Evolutionary conservation across 2,888 invertebrate genomes (phyloP).

Genomic region (Acrobeloides nanus): DNA sequence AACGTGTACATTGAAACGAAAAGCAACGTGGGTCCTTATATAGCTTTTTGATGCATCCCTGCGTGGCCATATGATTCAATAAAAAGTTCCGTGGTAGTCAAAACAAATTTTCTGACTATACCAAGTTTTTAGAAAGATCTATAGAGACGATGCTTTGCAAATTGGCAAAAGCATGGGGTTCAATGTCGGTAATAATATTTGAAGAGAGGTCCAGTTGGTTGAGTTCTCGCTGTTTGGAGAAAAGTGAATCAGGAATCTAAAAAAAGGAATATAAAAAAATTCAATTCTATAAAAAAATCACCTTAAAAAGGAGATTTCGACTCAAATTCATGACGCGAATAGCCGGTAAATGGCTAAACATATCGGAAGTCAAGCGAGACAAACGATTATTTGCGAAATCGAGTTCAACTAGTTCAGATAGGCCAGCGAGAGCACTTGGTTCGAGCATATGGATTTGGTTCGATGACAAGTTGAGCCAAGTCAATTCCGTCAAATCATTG

Average conservation of each 20-base stretch:
- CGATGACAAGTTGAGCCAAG: constrained; percentile 9
- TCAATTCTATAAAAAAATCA: no score
- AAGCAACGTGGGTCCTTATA: no score
- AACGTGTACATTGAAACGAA: no score
- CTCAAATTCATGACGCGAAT: no score
- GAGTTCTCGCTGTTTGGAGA: background rate
- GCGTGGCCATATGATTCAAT: no score
- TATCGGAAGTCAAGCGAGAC: background rate
- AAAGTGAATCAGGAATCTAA: background rate
- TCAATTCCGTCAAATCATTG: constrained; percentile 9
- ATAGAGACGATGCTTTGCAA: no score
- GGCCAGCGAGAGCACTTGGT: constrained; percentile 12
- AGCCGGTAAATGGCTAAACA: background rate
- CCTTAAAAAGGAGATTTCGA: no score
- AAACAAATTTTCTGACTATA: no score
- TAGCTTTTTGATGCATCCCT: no score
- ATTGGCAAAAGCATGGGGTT: constrained; percentile 1
- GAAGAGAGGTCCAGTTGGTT: constrained; percentile 7
- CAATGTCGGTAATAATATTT: constrained; percentile 3
- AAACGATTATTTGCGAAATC: constrained; percentile 11
- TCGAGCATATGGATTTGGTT: constrained; percentile 12
- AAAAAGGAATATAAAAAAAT: no score
- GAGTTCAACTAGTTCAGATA: constrained; percentile 7
- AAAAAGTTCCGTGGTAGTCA: no score
- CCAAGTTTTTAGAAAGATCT: no score